phyloP scores from a whole-genome alignment of 2,113 vertebrate genomes.

The Hypanus sabinus region DNA sequence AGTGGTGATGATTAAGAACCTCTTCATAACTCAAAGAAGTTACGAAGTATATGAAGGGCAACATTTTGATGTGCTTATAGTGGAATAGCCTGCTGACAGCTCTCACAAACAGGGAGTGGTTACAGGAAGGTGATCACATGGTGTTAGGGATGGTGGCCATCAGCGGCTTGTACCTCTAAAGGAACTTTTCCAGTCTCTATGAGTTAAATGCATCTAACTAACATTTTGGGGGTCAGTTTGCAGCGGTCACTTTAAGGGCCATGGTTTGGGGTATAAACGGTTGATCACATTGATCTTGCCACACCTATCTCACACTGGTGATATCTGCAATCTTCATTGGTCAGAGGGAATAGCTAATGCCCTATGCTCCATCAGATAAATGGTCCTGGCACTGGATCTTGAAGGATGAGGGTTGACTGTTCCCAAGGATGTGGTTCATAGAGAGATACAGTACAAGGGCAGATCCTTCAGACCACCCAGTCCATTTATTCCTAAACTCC shows the following conservation, averaged over 20 bases:
- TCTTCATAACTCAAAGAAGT: not conserved
- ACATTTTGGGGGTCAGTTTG: not conserved
- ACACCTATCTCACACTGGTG: not conserved
- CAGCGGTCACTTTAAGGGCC: not conserved
- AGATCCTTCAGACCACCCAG: too few species aligned
- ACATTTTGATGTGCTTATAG: not conserved
- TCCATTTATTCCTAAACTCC: too few species aligned
- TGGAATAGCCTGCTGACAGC: not conserved
- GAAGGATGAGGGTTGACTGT: too few species aligned
- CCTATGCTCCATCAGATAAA: not conserved
- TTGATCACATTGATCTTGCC: not conserved
- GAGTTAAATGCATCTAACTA: not conserved
- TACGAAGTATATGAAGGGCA: not conserved
- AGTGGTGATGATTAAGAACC: not conserved
- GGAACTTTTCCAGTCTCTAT: not conserved
- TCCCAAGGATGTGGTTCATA: too few species aligned
- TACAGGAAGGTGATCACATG: not conserved
- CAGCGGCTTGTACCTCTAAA: not conserved
- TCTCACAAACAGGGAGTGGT: not conserved
- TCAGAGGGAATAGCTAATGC: not conserved
- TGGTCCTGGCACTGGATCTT: too few species aligned
- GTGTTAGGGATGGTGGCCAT: not conserved
- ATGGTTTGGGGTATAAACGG: not conserved
- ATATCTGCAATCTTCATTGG: not conserved
- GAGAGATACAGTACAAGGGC: too few species aligned